Evolutionary conservation across 2,797 vertebrate genomes (phyloP).

Genomic region (Holocentrus rufus): DNA sequence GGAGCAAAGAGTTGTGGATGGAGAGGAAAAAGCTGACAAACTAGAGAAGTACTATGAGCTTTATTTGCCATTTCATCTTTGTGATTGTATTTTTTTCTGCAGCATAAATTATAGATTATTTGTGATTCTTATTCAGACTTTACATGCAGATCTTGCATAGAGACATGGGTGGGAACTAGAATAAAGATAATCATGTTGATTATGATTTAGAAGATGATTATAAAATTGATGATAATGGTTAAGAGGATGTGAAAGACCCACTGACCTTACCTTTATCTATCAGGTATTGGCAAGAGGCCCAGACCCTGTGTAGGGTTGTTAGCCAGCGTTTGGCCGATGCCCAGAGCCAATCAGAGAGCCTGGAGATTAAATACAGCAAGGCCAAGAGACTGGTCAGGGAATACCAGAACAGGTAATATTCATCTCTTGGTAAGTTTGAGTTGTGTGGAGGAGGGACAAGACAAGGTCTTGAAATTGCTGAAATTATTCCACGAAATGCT

Average conservation of each 20-base stretch:
- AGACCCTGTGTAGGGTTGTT: conserved; percentile 90
- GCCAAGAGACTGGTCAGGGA: conserved; percentile 89
- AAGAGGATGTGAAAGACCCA: conserved; percentile 19
- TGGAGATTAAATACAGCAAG: conserved; percentile 91
- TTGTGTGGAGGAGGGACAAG: too few relatives aligned
- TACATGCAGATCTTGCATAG: not conserved
- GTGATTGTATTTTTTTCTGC: not conserved
- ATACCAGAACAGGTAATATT: conserved; percentile 87
- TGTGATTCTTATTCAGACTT: not conserved
- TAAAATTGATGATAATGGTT: conserved; percentile 21
- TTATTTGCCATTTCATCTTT: not conserved
- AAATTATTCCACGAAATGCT: too few relatives aligned
- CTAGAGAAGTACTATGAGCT: conserved; percentile 82
- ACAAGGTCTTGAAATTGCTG: too few relatives aligned
- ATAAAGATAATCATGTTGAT: conserved; percentile 7
- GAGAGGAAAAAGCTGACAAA: conserved; percentile 90
- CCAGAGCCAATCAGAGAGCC: conserved; percentile 88
- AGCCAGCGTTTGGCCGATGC: conserved; percentile 90
- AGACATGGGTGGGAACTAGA: not conserved
- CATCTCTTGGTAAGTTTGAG: not conserved
- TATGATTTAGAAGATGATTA: not conserved
- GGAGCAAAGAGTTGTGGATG: conserved; percentile 87
- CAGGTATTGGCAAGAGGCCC: conserved; percentile 92
- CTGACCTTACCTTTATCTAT: conserved; percentile 32
- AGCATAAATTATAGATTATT: not conserved